Evolutionary conservation across 2,113 vertebrate genomes (phyloP), one percentile per base, ranked within the genome.

Genomic region (Athene cunicularia): DNA sequence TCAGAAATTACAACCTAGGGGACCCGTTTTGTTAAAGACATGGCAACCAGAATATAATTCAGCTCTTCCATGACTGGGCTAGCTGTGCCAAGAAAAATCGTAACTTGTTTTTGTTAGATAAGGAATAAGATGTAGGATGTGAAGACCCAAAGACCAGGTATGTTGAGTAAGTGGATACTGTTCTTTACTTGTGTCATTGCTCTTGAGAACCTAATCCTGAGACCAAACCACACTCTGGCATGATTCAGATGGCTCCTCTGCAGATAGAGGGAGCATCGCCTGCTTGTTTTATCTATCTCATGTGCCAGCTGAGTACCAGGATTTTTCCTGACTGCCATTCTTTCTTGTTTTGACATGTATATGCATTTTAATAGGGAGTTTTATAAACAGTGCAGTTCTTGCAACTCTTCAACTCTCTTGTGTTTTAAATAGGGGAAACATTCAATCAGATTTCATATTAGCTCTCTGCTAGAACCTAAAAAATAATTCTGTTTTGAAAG

Each of bases 71-170:
- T 37, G 49, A n/a, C 11, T 60, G 21, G 73, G 32, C 62, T 92
- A 47, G 7, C 49, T 84, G 35, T 80, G 58, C 45, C 20, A 66
- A 85, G 80, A 76, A 64, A 80, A 77, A 60, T 2, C 15, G 1
- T 47, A 11, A 28, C 9, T 82, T 58, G 5, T 30, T 52, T 89
- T 66, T 70, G 4, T n/a, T 33, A 90, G 92, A 71, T 62, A 63
- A 87, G 75, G 72, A 59, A 17, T 93, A 91, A 70, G 28, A 35
- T 68, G n/a, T 80, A 75, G 49, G 11, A 81, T 13, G 8, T 0
- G 30, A n/a, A 86, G 39, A 95, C 41, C 32, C 26, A 24, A 82
- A 81, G 64, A 70, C 53, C 91, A 97, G 87, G 93, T 94, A 88
- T 4, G 89, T 83, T 79, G 55, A 93, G 9, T 58, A 80, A 43